Evolutionary conservation across 2,888 invertebrate genomes (phyloP), one percentile per base, ranked within the genome.

Genomic region (Autographa pulchrina): DNA sequence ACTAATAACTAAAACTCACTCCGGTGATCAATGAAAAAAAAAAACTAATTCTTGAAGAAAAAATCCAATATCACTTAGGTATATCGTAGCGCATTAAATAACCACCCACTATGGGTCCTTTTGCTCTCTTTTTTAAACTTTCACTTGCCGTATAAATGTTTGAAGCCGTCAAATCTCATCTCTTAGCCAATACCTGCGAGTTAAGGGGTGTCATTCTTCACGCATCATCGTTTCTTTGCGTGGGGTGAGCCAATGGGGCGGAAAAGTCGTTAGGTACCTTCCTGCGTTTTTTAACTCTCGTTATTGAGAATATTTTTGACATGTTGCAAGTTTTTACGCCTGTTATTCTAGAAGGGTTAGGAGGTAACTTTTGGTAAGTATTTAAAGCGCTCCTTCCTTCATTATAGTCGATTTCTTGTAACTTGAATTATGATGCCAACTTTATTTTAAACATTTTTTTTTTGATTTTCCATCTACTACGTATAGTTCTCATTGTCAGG

Each of bases 181-280:
- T 75, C 74, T 74, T 70, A 78, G 81, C 80, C 84, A 85, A 80
- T 84, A 81, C 77, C 80, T 78, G 72, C 25, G 43, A 68, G 65
- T 69, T 75, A 68, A 78, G 75, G 76, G 81, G 87, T 84, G 78
- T 77, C 70, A 85, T 84, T 87, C 85, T 86, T 86, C 84, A 88
- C 89, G 85, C 84, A 85, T 86, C 87, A 86, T 77, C 83, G 84
- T 88, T 74, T 72, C 66, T 73, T 76, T 75, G 67, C 82, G 77
- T 84, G 85, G 81, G 78, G 76, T 61, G 71, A 74, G 70, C 78
- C 88, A 88, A 88, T 89, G 85, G 84, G 72, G 80, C 68, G 89
- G 86, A 88, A 89, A 88, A 88, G 81, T 83, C 83, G 80, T 82
- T 68, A 80, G 84, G 80, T 86, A 85, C 80, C 78, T 84, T 84